Evolutionary conservation across 2,113 vertebrate genomes (phyloP).

Genomic region (Clinocottus analis): DNA sequence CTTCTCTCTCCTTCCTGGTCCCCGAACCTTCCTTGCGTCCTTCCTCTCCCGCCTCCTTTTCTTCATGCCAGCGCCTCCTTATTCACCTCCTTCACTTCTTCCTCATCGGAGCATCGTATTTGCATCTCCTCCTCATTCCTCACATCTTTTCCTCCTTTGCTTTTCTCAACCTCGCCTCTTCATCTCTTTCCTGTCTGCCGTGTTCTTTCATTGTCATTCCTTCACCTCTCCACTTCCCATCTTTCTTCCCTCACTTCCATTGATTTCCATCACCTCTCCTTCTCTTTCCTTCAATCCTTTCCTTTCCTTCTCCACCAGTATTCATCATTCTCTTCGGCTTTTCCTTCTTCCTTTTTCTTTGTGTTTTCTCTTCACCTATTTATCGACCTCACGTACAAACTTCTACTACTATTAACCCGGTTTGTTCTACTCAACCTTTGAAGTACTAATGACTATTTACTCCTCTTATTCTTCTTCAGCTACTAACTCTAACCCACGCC

Average conservation of each 20-base stretch:
- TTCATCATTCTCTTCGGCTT: neutral
- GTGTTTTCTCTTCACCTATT: neutral
- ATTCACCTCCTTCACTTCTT: neutral
- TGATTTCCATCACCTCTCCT: neutral
- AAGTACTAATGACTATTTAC: conserved; percentile 1
- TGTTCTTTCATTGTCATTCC: neutral
- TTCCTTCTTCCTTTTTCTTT: neutral
- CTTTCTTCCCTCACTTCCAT: neutral
- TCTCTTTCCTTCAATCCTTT: no score
- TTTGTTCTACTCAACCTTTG: neutral
- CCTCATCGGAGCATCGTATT: neutral
- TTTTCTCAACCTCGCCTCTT: neutral
- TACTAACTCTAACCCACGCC: conserved; percentile 9
- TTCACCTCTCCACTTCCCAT: neutral
- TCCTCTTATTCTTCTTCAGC: neutral
- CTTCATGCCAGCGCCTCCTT: neutral
- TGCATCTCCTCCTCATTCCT: neutral
- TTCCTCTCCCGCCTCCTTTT: neutral
- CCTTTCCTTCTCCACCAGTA: neutral
- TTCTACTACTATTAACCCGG: neutral
- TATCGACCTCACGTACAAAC: neutral
- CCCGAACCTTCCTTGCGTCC: neutral
- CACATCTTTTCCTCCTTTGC: neutral
- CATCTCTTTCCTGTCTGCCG: neutral
- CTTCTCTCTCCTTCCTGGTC: neutral